Evolutionary conservation across 2,888 invertebrate species (phyloP).

Genomic region (Uloborus plumipes): DNA sequence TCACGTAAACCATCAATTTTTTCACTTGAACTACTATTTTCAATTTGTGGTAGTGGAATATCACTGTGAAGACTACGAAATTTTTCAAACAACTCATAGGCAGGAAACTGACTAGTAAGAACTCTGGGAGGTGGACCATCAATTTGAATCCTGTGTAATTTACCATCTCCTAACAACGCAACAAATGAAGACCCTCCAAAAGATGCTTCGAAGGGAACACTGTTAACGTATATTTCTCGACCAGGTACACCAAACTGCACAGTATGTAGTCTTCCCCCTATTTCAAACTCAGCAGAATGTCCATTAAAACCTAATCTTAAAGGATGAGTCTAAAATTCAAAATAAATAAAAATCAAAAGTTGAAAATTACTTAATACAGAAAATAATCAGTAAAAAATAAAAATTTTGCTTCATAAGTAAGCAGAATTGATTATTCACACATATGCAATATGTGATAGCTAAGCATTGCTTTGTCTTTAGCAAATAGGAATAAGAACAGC

Average conservation of each 20-base stretch:
- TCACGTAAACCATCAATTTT: conserved; percentile 9
- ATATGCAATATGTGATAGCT: too few relatives aligned
- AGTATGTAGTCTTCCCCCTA: conserved; percentile 42
- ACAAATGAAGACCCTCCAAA: conserved; percentile 90
- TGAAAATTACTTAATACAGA: not conserved
- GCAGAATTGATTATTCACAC: too few relatives aligned
- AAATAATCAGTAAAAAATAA: too few relatives aligned
- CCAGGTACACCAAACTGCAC: conserved; percentile 67
- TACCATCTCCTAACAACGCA: conserved; percentile 72
- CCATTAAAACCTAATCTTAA: conserved; percentile 41
- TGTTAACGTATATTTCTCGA: conserved; percentile 73
- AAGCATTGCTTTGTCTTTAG: not conserved
- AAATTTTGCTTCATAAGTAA: too few relatives aligned
- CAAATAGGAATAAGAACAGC: not conserved
- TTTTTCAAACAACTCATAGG: conserved; percentile 78
- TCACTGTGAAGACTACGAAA: conserved; percentile 1
- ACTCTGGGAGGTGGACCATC: conserved; percentile 95
- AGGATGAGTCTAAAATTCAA: conserved; percentile 34
- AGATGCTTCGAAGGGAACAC: conserved; percentile 89
- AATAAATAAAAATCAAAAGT: not conserved
- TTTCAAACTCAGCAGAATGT: conserved; percentile 38
- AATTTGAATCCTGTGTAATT: conserved; percentile 79
- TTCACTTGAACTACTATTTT: not conserved
- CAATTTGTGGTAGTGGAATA: not conserved
- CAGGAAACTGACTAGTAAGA: conserved; percentile 83